These are phyloP conservation scores for Papilio dardanus DNA, from an alignment of 1,140 invertebrate genomes.

Conservation along the genomic window DNA sequence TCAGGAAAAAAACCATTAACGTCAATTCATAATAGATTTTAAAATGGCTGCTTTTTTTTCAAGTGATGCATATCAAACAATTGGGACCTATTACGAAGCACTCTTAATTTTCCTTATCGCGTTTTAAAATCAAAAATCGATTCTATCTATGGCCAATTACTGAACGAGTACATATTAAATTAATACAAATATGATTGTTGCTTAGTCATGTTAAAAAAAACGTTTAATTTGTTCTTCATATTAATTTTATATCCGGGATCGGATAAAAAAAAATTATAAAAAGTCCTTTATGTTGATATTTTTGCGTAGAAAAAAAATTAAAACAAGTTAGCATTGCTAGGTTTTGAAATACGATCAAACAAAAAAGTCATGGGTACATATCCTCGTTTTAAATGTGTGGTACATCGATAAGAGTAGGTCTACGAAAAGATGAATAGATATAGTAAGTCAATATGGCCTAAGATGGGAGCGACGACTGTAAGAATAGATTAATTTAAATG, in stretches of 20 bases:
- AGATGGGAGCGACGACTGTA: no score
- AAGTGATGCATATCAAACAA: conserved; percentile 19
- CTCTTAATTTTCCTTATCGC: conserved; percentile 26
- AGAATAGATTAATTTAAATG: no score
- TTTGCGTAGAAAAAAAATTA: no score
- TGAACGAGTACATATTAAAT: background rate
- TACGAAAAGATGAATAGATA: no score
- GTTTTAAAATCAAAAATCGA: conserved; percentile 10
- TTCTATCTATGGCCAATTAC: background rate
- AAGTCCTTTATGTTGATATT: background rate
- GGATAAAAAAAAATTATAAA: background rate
- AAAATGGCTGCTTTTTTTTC: conserved; percentile 19
- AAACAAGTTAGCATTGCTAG: no score
- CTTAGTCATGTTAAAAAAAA: background rate
- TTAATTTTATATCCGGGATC: background rate
- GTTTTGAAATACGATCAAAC: no score
- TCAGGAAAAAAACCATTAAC: background rate
- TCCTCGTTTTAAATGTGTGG: no score
- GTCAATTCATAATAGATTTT: conserved; percentile 12
- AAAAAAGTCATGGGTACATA: no score
- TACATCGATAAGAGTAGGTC: no score
- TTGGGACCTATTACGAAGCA: conserved; percentile 23
- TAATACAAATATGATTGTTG: background rate
- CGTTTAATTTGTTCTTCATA: background rate
- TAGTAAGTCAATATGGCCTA: no score